Evolutionary conservation across 1,140 invertebrate species (phyloP).

Genomic region (Ceratina australensis): DNA sequence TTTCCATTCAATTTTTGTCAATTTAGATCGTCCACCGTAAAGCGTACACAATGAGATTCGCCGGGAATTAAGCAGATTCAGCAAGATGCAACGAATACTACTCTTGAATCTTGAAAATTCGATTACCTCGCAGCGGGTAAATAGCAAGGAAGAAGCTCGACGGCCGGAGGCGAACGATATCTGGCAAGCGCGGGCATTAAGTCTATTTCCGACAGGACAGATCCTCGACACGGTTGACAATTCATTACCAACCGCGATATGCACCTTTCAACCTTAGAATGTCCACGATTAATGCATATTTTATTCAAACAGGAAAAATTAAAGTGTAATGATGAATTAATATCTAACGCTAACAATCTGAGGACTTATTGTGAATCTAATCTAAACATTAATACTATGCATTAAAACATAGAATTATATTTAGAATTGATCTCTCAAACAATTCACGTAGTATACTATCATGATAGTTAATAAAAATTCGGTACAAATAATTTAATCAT

Average conservation of each 20-base stretch:
- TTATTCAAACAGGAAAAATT: no score
- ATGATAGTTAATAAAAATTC: no score
- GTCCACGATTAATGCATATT: no score
- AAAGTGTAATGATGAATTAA: no score
- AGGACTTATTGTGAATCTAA: no score
- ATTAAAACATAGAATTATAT: no score
- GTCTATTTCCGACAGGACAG: conserved; percentile 10
- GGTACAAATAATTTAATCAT: no score
- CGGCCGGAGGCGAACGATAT: not conserved
- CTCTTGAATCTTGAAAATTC: conserved; percentile 5
- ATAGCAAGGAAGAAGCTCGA: not conserved
- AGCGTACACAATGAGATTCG: not conserved
- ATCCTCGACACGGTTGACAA: conserved; percentile 11
- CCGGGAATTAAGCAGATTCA: not conserved
- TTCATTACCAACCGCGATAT: conserved; percentile 11
- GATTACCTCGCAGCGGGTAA: conserved; percentile 15
- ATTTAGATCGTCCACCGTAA: conserved; percentile 11
- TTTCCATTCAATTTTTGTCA: conserved; percentile 17
- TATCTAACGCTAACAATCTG: no score
- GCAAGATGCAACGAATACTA: conserved; percentile 9
- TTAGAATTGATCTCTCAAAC: no score
- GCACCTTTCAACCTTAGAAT: no score
- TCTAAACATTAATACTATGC: no score
- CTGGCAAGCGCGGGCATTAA: not conserved
- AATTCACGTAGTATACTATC: no score